phyloP scores from a whole-genome alignment of 2,797 vertebrate species.

The Sibirionetta formosa region DNA sequence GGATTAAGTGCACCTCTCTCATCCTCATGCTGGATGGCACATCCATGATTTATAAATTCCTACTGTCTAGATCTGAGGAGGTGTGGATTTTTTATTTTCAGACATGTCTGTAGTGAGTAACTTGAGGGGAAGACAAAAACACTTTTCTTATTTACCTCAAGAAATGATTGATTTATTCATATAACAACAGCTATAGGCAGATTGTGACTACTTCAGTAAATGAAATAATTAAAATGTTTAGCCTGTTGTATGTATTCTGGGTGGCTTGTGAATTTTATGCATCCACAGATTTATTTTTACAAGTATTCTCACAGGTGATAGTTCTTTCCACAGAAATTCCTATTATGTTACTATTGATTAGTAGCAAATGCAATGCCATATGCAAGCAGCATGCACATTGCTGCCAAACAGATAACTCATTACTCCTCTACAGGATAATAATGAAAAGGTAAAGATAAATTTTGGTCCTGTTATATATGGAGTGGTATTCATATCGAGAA shows the following conservation, averaged over 20 bases:
- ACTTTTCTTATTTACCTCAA: background rate
- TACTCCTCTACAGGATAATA: background rate
- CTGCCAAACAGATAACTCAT: background rate
- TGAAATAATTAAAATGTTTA: background rate
- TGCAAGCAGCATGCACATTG: background rate
- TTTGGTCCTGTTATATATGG: background rate
- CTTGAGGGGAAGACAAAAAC: background rate
- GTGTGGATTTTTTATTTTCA: background rate
- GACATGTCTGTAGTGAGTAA: background rate
- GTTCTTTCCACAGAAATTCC: background rate
- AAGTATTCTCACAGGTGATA: background rate
- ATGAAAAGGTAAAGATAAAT: background rate
- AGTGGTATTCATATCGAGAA: no score
- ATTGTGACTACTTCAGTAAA: background rate
- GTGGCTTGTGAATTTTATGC: background rate
- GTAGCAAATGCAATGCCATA: background rate
- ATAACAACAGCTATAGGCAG: background rate
- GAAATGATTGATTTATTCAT: background rate
- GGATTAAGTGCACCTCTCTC: background rate
- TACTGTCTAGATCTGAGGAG: background rate
- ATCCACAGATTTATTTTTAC: background rate
- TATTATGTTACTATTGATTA: background rate
- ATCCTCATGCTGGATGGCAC: background rate
- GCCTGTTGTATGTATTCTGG: background rate
- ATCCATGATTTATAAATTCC: conserved; percentile 18